Evolutionary conservation across 1,140 invertebrate species (phyloP), one percentile per base, ranked within the genome.

Genomic region (Achatina immaculata): DNA sequence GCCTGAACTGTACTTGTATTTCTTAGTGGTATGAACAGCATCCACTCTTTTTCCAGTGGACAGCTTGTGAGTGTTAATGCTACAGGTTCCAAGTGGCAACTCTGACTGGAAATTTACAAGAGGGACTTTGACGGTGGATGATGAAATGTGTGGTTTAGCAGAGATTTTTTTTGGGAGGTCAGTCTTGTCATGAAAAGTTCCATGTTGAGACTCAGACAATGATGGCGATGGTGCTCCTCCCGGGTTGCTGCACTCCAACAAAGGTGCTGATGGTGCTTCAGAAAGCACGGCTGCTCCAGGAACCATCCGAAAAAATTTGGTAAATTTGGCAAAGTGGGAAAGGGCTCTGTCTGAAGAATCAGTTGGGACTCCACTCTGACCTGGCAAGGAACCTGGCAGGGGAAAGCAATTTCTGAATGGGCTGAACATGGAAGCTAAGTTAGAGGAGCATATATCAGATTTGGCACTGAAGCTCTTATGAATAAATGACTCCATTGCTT

Each of bases 391-490:
- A n/a, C 40, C 72, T 71, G 42, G 78, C n/a, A 40, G 38, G 28
- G 66, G 66, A 43, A 48, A 81, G 66, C 74, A 72, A 40, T 45
- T 74, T 42, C 79, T 51, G 14, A 83, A 62, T 34, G 78, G 66
- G 65, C 78, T 80, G 36, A 84, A 82, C 78, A 82, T 82, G 24
- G 78, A 43, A 43, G 75, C 81, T 43, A 84, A 28, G 45, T 76
- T 77, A 40, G 36, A 80, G 40, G 76, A 38, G 34, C 83, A 83
- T 73, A 84, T 81, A 69, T 86, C 85, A 74, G 88, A 89, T 62
- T 96, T 93, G 28, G 96, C 96, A 88, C 98, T 97, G 89, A 99
- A 99, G 91, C 97, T 98, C 90, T 98, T 98, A 89, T 98, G 97
- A 89, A 99, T 99, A 80, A 99, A 93, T 88, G 97, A 97, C 91